These are phyloP conservation scores for Diadumene lineata DNA, from an alignment of 92 coral and sea anemone genomes.

Conservation along the genomic window DNA sequence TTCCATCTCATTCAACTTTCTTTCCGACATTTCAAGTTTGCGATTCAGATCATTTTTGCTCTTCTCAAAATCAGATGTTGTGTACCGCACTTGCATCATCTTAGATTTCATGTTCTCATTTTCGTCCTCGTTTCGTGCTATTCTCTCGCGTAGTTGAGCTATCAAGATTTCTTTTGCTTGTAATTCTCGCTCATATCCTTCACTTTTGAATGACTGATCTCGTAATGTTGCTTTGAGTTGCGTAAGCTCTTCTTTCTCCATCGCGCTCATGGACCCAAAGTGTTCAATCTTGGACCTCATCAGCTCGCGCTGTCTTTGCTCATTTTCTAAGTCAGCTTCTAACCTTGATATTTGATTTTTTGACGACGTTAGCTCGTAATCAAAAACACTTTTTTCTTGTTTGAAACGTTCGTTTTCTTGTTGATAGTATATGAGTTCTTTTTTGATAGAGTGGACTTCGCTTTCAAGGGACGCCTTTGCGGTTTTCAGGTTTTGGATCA, in stretches of 20 bases:
- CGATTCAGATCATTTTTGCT: constrained; percentile 58
- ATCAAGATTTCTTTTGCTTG: constrained; percentile 72
- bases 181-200: constrained; percentile 62
- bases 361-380: constrained; percentile 62
- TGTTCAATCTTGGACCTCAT: constrained; percentile 59
- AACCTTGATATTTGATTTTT: constrained; percentile 77
- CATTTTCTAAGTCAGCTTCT: constrained; percentile 89
- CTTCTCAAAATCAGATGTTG: constrained; percentile 53
- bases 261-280: constrained; percentile 59
- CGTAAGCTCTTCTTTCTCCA: constrained; percentile 69
- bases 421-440: constrained; percentile 71
- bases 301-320: constrained; percentile 70
- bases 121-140: constrained; percentile 65
- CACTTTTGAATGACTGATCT: constrained; percentile 70
- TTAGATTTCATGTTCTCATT: constrained; percentile 44
- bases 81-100: constrained; percentile 37
- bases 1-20: constrained; percentile 60
- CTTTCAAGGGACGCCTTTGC: constrained; percentile 85
- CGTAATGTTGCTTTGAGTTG: constrained; percentile 73
- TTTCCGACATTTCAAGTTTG: constrained; percentile 61
- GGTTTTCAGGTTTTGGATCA: constrained; percentile 84
- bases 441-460: constrained; percentile 85
- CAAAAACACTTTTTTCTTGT: constrained; percentile 72
- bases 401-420: constrained; percentile 69
- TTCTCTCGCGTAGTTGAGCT: constrained; percentile 78